These are phyloP conservation scores for Charadrius vociferus DNA, from an alignment of 2,113 vertebrate species.

Conservation along the genomic window DNA sequence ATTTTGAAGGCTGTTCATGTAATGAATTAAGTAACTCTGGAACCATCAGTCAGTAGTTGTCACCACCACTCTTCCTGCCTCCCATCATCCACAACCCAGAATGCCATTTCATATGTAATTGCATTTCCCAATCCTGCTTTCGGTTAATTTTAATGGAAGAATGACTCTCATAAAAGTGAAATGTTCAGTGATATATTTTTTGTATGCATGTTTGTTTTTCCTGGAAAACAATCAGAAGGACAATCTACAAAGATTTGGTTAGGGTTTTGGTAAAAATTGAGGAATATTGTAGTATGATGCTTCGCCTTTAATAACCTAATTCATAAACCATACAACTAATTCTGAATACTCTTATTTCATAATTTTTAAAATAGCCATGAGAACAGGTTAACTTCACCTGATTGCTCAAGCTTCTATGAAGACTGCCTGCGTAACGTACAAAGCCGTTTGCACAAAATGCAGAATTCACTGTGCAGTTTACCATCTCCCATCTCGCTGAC, in stretches of 20 bases:
- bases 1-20: neutral
- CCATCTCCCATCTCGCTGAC: slow-evolving; percentile 43
- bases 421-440: slow-evolving; percentile 55
- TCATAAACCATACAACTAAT: slow-evolving; percentile 17
- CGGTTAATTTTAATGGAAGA: neutral
- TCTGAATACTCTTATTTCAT: slow-evolving; percentile 47
- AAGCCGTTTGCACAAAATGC: slow-evolving; percentile 57
- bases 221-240: neutral
- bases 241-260: neutral
- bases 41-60: neutral
- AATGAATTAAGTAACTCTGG: neutral
- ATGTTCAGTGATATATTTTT: neutral
- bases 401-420: slow-evolving; percentile 59
- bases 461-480: slow-evolving; percentile 32
- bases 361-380: slow-evolving; percentile 33
- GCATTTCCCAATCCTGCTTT: neutral
- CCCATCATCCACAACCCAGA: neutral
- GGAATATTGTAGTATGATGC: neutral
- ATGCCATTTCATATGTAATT: neutral
- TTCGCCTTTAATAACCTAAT: slow-evolving; percentile 15
- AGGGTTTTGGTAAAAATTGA: slow-evolving; percentile 13
- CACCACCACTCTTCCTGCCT: neutral
- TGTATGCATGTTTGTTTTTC: neutral
- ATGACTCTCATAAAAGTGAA: neutral
- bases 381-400: slow-evolving; percentile 47